Base-by-base conservation (phyloP, 2,113 vertebrate genomes). In the Nyctereutes procyonoides region DNA sequence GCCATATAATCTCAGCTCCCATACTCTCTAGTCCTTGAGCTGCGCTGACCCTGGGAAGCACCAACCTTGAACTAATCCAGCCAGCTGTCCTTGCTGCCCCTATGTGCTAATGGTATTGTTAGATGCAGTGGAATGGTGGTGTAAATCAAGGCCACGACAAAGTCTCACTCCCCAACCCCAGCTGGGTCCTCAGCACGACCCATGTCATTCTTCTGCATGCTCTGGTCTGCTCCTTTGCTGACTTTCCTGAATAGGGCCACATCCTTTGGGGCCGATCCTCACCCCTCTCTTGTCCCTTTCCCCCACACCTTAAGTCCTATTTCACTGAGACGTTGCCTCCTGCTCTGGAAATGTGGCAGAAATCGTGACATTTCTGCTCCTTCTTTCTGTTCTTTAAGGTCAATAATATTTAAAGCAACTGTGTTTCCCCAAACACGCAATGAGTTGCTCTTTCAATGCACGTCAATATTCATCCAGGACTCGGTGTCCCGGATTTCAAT, bases 401-500 rank as follows among this genome's bases (percentile, higher is more conserved):
- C 8, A 17, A 8, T 51, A 48, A 26, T 89, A 71, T 76, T 74
- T 92, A 88, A 88, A 96, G 63, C 60, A 97, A 84, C 86, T 81
- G n/a, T 77, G 74, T 83, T 91, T 96, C 55, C 26, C 73, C 92
- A 95, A 95, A 63, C 9, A 1, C 12, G 88, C 43, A 69, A 38
- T 55, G 83, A 96, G 93, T 95, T 53, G 76, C 35, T 95, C 93
- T 82, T 92, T 73, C 83, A 87, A 73, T 71, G 19, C 65, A 62
- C 16, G 28, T 60, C 85, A 86, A 4, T 4, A 1, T 26, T 62
- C 15, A 93, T 35, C 73, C 32, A 63, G 96, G 93, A 96, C 91
- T 97, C 22, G 5, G 38, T 97, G 89, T 90, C 79, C 95, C 84
- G 30, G 79, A 93, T 95, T 98, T 98, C 83, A 94, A 0, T 79